These are phyloP conservation scores for Tetropium fuscum DNA, from an alignment of 2,888 invertebrate species.

Conservation along the genomic window DNA sequence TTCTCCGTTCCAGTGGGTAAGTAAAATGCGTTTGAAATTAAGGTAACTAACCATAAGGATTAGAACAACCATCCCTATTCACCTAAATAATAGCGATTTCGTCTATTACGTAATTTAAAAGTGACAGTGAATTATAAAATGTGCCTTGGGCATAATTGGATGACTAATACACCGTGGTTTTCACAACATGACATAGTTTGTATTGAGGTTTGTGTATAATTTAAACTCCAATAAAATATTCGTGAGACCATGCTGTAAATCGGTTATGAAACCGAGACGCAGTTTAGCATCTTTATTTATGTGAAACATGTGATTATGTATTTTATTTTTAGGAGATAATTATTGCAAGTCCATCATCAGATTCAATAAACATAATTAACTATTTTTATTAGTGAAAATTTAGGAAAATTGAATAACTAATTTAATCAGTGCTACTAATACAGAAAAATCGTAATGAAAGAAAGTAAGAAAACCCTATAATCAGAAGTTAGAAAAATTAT, in stretches of 20 bases:
- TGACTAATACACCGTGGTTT: slow-evolving; percentile 21
- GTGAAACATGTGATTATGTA: not conserved
- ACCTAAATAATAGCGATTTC: not conserved
- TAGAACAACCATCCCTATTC: not conserved
- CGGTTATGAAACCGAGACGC: not conserved
- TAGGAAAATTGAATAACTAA: too few species aligned
- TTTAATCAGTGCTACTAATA: too few species aligned
- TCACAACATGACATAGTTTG: slow-evolving; percentile 9
- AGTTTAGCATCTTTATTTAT: not conserved
- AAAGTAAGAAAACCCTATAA: too few species aligned
- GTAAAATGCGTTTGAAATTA: not conserved
- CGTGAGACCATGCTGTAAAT: not conserved
- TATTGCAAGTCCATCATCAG: too few species aligned
- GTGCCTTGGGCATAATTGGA: slow-evolving; percentile 24
- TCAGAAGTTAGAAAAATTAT: too few species aligned
- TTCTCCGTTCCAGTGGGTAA: slow-evolving; percentile 3
- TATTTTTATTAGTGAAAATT: too few species aligned
- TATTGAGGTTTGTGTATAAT: not conserved
- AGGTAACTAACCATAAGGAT: slow-evolving; percentile 8
- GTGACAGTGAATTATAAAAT: slow-evolving; percentile 30
- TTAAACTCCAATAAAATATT: slow-evolving; percentile 3
- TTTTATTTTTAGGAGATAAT: not conserved
- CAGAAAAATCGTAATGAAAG: too few species aligned
- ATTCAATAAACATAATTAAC: too few species aligned
- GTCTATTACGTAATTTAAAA: slow-evolving; percentile 31